These are phyloP conservation scores for Dendrolimus kikuchii DNA, from an alignment of 1,140 invertebrate genomes.

Conservation along the genomic window DNA sequence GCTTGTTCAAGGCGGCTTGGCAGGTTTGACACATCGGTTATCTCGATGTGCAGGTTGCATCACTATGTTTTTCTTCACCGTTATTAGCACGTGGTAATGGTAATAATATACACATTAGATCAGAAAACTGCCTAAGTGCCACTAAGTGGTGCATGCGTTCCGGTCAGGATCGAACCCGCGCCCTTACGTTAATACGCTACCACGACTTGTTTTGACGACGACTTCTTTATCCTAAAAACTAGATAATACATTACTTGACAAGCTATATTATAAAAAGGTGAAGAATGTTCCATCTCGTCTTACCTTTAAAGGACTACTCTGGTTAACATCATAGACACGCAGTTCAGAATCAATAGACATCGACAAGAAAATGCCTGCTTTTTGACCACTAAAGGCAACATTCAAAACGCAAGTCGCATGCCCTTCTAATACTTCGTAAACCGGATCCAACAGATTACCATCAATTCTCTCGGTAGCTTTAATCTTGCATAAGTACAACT, in stretches of 20 bases:
- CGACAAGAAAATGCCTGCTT: conserved; percentile 40
- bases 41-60: too few relatives aligned
- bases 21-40: too few relatives aligned
- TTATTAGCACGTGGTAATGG: too few relatives aligned
- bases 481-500: conserved; percentile 37
- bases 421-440: conserved; percentile 36
- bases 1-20: too few relatives aligned
- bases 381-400: conserved; percentile 41
- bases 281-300: background rate
- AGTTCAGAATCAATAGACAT: conserved; percentile 52
- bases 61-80: too few relatives aligned
- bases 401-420: conserved; percentile 42
- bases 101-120: too few relatives aligned
- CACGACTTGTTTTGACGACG: too few relatives aligned
- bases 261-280: background rate
- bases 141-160: too few relatives aligned
- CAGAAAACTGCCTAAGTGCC: too few relatives aligned
- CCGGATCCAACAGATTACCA: conserved; percentile 29
- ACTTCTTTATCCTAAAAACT: too few relatives aligned
- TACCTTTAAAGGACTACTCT: conserved; percentile 43
- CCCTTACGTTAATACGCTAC: too few relatives aligned
- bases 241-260: background rate
- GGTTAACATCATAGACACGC: conserved; percentile 43
- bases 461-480: conserved; percentile 14
- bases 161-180: too few relatives aligned